These are phyloP conservation scores for Loris lydekkerianus DNA, from an alignment of 2,797 vertebrate genomes.

Conservation along the genomic window DNA sequence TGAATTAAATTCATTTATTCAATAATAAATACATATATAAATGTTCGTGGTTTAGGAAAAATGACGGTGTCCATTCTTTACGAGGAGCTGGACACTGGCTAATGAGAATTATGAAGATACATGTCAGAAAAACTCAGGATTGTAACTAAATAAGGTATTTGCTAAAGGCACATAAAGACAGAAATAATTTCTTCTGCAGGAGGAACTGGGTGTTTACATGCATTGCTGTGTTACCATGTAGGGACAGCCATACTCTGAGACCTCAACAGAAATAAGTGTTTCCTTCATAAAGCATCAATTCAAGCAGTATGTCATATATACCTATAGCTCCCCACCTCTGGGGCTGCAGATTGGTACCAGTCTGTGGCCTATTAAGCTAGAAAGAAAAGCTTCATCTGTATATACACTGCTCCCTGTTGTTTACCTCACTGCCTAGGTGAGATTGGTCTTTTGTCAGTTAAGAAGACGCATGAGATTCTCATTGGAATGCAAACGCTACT, in stretches of 20 bases:
- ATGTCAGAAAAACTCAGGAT: neutral
- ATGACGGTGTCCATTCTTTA: neutral
- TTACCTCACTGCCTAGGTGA: too few relatives aligned
- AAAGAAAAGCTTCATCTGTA: too few relatives aligned
- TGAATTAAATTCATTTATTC: neutral
- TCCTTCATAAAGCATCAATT: neutral
- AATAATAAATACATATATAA: neutral
- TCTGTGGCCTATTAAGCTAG: too few relatives aligned
- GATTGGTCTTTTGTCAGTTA: too few relatives aligned
- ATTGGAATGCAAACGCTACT: too few relatives aligned
- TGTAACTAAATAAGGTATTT: neutral
- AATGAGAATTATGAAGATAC: neutral
- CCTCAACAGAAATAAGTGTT: neutral
- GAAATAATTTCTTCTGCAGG: neutral
- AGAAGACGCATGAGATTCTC: too few relatives aligned
- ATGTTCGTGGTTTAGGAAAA: slow-evolving; percentile 4
- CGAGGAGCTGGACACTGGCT: neutral
- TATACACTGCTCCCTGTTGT: too few relatives aligned
- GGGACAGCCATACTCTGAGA: neutral
- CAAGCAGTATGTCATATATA: neutral
- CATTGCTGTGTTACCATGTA: neutral
- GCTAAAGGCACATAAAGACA: neutral
- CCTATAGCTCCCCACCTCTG: too few relatives aligned
- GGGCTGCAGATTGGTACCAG: too few relatives aligned
- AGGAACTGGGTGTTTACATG: neutral